A percentile compares a stretch with the other conserved stretches of the same genome.
phyloP scores from a whole-genome alignment of 2,888 invertebrate genomes.

The Hyposoter didymator region DNA sequence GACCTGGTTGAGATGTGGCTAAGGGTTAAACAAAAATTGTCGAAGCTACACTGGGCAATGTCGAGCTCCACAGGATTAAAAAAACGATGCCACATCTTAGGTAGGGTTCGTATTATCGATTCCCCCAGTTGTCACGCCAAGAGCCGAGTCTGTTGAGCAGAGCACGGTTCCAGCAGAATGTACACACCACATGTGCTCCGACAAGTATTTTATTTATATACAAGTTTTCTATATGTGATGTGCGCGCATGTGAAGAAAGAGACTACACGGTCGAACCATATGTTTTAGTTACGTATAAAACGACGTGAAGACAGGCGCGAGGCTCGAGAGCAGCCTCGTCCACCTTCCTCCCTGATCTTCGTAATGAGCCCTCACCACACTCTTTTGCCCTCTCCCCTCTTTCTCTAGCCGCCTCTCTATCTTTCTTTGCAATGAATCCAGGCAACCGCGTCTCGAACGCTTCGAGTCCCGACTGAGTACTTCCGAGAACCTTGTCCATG shows the following conservation, averaged over 20 bases:
- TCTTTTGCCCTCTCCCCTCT: slow-evolving; percentile 13
- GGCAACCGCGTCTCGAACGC: slow-evolving; percentile 57
- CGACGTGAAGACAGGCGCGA: slow-evolving; percentile 53
- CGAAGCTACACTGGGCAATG: not conserved
- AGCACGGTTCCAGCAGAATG: slow-evolving; percentile 22
- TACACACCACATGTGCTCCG: slow-evolving; percentile 29
- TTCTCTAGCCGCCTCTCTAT: slow-evolving; percentile 32
- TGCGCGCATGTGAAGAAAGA: not conserved
- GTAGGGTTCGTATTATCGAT: slow-evolving; percentile 32
- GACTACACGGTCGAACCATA: slow-evolving; percentile 36
- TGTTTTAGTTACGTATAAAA: slow-evolving; percentile 44
- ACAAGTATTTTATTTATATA: slow-evolving; percentile 43
- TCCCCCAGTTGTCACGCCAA: slow-evolving; percentile 41
- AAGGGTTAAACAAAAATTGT: not conserved
- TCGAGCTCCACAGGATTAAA: not conserved
- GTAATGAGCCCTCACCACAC: slow-evolving; percentile 63
- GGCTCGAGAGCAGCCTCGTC: slow-evolving; percentile 52
- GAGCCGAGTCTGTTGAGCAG: slow-evolving; percentile 24
- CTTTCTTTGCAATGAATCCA: slow-evolving; percentile 59
- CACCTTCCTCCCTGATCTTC: slow-evolving; percentile 61
- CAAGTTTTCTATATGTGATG: not conserved
- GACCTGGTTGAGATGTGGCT: too few relatives aligned
- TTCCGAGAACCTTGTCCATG: slow-evolving; percentile 62
- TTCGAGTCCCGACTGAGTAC: slow-evolving; percentile 50
- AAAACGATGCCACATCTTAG: not conserved